A percentile compares a stretch with the other conserved stretches of the same genome.
Evolutionary conservation across 2,888 invertebrate species (phyloP).

Genomic region (Pseudococcus jackbeardsleyi): DNA sequence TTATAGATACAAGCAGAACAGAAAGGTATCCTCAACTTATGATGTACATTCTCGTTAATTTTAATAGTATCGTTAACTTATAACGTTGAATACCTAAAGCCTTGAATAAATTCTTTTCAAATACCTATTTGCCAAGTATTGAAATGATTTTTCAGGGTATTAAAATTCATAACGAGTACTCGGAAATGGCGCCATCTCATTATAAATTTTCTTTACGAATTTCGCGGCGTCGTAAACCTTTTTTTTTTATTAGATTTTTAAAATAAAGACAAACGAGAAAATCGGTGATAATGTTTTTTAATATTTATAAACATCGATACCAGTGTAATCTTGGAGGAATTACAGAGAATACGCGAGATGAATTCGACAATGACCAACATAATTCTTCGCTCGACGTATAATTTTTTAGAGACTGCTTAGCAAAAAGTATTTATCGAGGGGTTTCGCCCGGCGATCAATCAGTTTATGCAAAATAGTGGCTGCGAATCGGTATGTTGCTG

Average conservation of each 20-base stretch:
- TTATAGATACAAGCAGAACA: background rate
- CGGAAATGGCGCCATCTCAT: slow-evolving; percentile 12
- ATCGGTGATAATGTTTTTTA: slow-evolving; percentile 6
- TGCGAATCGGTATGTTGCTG: slow-evolving; percentile 46
- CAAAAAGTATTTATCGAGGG: slow-evolving; percentile 28
- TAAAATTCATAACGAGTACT: slow-evolving; percentile 34
- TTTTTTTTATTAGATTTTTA: background rate
- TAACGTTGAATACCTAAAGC: background rate
- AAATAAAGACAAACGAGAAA: background rate
- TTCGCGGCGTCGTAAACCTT: background rate
- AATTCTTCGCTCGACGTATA: background rate
- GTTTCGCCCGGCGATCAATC: background rate
- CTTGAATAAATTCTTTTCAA: slow-evolving; percentile 25
- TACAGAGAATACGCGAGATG: slow-evolving; percentile 2
- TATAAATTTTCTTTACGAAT: slow-evolving; percentile 12
- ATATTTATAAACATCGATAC: slow-evolving; percentile 18
- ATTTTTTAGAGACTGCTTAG: slow-evolving; percentile 29
- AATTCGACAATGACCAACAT: background rate
- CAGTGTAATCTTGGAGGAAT: background rate
- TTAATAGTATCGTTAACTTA: slow-evolving; percentile 20
- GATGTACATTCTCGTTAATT: background rate
- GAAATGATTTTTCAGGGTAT: slow-evolving; percentile 4
- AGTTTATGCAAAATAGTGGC: slow-evolving; percentile 42
- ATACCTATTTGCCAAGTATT: slow-evolving; percentile 25
- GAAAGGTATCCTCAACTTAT: background rate